Evolutionary conservation across 1,140 invertebrate species (phyloP), one percentile per base, ranked within the genome.

Genomic region (Lepidurus packardi): DNA sequence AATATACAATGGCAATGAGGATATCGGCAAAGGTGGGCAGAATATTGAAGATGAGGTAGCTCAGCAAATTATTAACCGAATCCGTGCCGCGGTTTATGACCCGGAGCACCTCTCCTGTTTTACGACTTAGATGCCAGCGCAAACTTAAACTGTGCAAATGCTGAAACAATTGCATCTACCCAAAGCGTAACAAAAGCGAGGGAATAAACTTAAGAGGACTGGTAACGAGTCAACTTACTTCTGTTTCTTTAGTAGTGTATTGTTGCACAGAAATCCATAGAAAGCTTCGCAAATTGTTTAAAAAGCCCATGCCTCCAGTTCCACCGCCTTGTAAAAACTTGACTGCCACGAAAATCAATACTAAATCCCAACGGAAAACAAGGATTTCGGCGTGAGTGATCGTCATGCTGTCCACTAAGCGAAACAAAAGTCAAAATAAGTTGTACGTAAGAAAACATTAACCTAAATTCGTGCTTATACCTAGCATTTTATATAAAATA

Each of bases 181-280:
- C 86, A 81, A 80, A 81, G 81, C 80, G 78, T 76, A 79, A 78
- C 80, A 24, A 8, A 47, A 77, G 11, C 11, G 11, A 21, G 11
- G n/a, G 16, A 77, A 53, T 10, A 42, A 34, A 21, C n/a, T 74
- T 16, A 44, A 25, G 65, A 44, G 13, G 7, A 79, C 24, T 7
- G 24, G 7, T 13, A 53, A 6, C 25, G 41, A 79, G 10, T 16
- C 7, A 21, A 21, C 80, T 84, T 81, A 94, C 91, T 87, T 98
- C 92, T 47, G 98, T 89, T 86, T 96, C 93, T 79, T 94, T 89
- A 6, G 94, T 97, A 3, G 96, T 98, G 83, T 95, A 98, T 83
- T 99, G 97, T 82, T 97, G 94, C 74, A 99, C 93, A 80, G 90
- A 89, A 82, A 98, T 97, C 97, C 97, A 99, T 7, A 98, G 85